Conservation (phyloP, 2,113 vertebrate species). For the Grantiella picta region DNA sequence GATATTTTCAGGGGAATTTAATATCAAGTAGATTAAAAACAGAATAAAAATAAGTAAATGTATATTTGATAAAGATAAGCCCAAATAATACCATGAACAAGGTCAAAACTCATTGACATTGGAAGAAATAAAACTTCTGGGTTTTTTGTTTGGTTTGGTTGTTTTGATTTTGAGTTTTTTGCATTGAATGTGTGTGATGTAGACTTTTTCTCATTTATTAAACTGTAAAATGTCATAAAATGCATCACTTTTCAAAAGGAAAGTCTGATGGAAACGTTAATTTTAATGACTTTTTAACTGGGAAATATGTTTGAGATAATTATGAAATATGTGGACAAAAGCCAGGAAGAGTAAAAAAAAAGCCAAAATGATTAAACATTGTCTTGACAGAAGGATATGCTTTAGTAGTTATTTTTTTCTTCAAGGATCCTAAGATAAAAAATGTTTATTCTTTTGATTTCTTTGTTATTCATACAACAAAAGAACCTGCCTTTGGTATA, state of each 20-base stretch:
- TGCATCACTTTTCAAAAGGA: rapidly evolving
- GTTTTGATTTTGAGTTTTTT: background rate
- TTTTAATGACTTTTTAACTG: background rate
- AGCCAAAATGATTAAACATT: background rate
- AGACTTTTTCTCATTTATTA: background rate
- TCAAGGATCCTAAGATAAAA: background rate
- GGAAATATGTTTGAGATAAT: background rate
- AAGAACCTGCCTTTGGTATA: background rate
- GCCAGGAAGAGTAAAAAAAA: background rate
- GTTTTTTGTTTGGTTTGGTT: background rate
- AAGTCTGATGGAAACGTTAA: background rate
- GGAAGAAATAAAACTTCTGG: background rate
- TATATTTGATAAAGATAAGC: background rate
- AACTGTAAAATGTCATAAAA: background rate
- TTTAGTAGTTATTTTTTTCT: rapidly evolving
- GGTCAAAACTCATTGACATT: background rate
- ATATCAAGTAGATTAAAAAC: background rate
- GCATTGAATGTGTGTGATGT: background rate
- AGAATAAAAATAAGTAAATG: background rate
- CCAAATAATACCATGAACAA: background rate
- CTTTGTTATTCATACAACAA: background rate
- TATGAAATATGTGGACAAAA: background rate
- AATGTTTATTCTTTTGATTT: background rate
- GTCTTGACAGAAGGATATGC: background rate
- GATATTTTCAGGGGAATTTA: background rate